These are phyloP conservation scores for Pogonocichla stellata DNA, from an alignment of 2,113 vertebrate genomes.

Conservation along the genomic window DNA sequence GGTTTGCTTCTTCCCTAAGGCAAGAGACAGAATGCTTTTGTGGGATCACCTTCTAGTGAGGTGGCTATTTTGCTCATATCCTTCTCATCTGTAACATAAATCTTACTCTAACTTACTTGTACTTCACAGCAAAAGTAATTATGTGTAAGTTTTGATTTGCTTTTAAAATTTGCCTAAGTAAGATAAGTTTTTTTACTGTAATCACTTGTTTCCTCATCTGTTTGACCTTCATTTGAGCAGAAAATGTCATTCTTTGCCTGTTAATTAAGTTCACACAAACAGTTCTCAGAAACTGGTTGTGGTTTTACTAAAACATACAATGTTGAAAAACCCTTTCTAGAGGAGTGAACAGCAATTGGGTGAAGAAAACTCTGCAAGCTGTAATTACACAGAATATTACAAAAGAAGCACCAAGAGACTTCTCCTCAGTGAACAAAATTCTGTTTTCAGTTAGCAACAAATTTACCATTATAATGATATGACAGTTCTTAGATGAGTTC, in stretches of 20 bases:
- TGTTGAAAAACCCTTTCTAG: neutral
- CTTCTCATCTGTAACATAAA: neutral
- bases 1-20: neutral
- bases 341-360: neutral
- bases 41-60: neutral
- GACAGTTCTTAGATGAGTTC: slow-evolving; percentile 39
- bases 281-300: neutral
- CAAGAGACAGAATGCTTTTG: neutral
- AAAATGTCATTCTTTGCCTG: slow-evolving; percentile 16
- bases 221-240: neutral
- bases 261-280: slow-evolving; percentile 15
- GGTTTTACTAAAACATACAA: neutral
- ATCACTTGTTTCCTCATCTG: neutral
- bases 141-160: neutral
- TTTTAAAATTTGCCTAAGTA: slow-evolving; percentile 20
- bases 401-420: slow-evolving; percentile 52
- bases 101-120: neutral
- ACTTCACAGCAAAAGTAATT: neutral
- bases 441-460: slow-evolving; percentile 22
- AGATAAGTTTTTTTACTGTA: neutral
- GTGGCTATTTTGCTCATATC: neutral
- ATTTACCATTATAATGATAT: slow-evolving; percentile 42
- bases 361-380: neutral
- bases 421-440: slow-evolving; percentile 33
- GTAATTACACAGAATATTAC: slow-evolving; percentile 47